Evolutionary conservation across 2,797 vertebrate species (phyloP), one percentile per base, ranked within the genome.

Genomic region (Caiman crocodilus): DNA sequence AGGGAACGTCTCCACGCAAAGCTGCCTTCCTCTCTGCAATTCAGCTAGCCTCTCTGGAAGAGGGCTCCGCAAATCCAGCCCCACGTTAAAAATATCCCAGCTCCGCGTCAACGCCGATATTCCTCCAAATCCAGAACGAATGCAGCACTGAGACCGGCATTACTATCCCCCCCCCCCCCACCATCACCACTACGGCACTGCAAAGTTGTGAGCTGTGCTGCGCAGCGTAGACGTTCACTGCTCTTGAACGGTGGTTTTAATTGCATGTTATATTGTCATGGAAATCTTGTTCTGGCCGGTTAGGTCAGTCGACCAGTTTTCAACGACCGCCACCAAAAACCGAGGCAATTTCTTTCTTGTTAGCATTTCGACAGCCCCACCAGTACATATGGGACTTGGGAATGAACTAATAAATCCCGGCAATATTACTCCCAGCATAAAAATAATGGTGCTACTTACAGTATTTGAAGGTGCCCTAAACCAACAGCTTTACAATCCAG

Each of bases 401-500:
- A 83, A 81, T 1, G 94, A 87, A 94, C 88, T 32, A 14, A 57
- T 91, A 95, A 96, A 92, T 92, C 90, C 65, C 9, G 0, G 75
- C 3, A 1, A 56, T 79, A 80, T 91, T 91, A 90, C 90, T 74
- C 30, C 84, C 20, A 81, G 14, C 88, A 11, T 88, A 85, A 92
- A 93, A 88, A 82, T 12, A 32, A 94, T 76, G 1, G 50, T 1
- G 76, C 88, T 93, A 75, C 95, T 96, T 20, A 61, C 84, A 5
- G 92, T 3, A 63, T 32, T 81, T 77, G 85, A 85, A 96, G 95
- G 94, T 92, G 94, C 0, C 82, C 17, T 71, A 91, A 90, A 92
- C 25, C 92, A 82, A 26, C 56, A 85, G 88, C 82, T 95, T 93
- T 73, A 87, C 75, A 14, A 58, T 13, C 94, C 89, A 94, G 90